These are phyloP conservation scores for Phylloscopus whistleri DNA, from an alignment of 2,113 vertebrate species.

Conservation along the genomic window DNA sequence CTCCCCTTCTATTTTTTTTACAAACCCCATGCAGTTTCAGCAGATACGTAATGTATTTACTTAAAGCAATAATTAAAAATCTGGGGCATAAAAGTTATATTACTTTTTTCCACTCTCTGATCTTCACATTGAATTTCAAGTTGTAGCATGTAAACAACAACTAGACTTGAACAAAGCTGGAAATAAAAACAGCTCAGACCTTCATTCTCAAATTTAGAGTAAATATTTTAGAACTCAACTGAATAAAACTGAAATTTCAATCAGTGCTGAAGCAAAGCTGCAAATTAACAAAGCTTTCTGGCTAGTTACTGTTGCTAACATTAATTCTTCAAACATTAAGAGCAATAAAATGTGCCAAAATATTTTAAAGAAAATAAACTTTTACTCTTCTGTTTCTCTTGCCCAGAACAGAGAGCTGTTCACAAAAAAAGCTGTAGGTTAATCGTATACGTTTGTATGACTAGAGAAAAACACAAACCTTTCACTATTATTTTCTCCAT, in stretches of 20 bases:
- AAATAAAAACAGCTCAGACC: background rate
- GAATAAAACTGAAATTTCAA: background rate
- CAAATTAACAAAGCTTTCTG: background rate
- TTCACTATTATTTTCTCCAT: conserved; percentile 81
- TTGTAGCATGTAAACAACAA: background rate
- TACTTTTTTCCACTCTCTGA: background rate
- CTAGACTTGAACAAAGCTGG: background rate
- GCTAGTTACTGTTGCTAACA: background rate
- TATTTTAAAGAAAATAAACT: background rate
- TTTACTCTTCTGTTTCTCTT: background rate
- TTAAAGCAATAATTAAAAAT: background rate
- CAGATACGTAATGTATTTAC: background rate
- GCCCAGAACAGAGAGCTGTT: background rate
- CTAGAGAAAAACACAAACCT: conserved; percentile 72
- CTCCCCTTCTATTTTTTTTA: background rate
- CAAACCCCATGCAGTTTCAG: background rate
- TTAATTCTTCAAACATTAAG: background rate
- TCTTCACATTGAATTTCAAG: background rate
- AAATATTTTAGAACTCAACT: background rate
- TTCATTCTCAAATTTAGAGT: background rate
- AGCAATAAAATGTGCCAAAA: background rate
- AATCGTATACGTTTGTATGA: background rate
- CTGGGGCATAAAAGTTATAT: background rate
- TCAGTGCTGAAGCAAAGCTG: background rate
- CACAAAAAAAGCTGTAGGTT: background rate